Base-by-base conservation (phyloP, 1,140 invertebrate species). In the Zeugodacus cucurbitae region DNA sequence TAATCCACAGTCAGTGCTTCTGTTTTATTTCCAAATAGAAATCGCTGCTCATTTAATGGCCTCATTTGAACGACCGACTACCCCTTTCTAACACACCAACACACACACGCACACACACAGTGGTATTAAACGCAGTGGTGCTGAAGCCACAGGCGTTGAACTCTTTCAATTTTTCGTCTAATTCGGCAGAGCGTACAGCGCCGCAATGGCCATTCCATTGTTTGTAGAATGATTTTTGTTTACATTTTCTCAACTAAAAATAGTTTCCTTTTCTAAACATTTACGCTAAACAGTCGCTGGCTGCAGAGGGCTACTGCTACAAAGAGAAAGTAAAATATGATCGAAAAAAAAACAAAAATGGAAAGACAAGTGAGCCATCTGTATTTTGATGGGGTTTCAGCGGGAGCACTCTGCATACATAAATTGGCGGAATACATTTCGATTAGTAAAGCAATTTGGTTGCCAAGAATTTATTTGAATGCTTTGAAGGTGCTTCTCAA, bases 201-300 rank as follows among this genome's bases (percentile, higher is more conserved):
- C 41, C 41, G 44, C 67, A 74, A 74, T 74, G 67, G 67, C 67
- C 67, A 74, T 74, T 54, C 20, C n/a, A 48, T 82, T 82, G 74
- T 82, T 82, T 82, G 41, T 82, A 54, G 74, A 82, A 44, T n/a
- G 20, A 41, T 48, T 5, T 82, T 44, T 82, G 74, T 82, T 82
- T 82, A 82, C 74, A 82, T 82, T 82, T 82, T 48, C 44, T n/a
- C n/a, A 44, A 82, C 74, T 82, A 82, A 82, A 82, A 82, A 82
- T 82, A 82, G 37, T 82, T 82, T 82, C n/a, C 22, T 82, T 48
- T 82, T 82, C 74, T 82, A 82, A 48, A 82, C 74, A 82, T 82
- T 82, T 41, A 48, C 34, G 41, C 26, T 82, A n/a, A n/a, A n/a
- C n/a, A n/a, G 74, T 10, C 26, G 74, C 26, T 48, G 48, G 74